phyloP scores from a whole-genome alignment of 1,140 invertebrate species.

The Notospermus geniculatus region DNA sequence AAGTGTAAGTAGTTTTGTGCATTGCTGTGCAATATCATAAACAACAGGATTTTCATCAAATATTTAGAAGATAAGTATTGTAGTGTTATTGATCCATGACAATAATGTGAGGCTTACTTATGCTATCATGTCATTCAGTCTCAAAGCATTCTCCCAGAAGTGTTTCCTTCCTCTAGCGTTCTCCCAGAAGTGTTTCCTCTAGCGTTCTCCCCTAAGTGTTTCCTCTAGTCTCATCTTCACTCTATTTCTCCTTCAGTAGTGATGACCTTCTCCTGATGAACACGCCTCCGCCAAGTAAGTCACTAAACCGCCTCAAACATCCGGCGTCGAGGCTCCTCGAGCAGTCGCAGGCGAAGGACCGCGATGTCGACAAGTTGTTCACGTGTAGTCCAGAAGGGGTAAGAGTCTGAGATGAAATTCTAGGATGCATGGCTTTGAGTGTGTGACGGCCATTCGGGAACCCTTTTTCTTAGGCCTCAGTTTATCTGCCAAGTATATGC shows the following conservation, averaged over 20 bases:
- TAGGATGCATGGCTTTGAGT: too few species aligned
- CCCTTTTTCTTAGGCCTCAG: too few species aligned
- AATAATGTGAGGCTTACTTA: background rate
- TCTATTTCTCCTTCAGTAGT: background rate
- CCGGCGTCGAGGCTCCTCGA: background rate
- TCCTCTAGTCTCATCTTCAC: background rate
- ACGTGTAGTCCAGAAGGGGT: slow-evolving; percentile 2
- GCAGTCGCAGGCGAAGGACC: background rate
- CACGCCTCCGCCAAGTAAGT: slow-evolving; percentile 1
- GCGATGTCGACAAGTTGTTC: slow-evolving; percentile 3
- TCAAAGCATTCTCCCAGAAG: background rate
- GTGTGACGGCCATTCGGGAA: too few species aligned
- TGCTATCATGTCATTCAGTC: background rate
- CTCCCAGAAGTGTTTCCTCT: background rate
- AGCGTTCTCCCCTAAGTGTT: background rate
- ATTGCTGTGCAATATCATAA: too few species aligned
- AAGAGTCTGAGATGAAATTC: background rate
- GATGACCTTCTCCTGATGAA: slow-evolving; percentile 7
- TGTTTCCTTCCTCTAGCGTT: background rate
- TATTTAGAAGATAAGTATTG: background rate
- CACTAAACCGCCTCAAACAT: background rate
- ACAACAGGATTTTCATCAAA: too few species aligned
- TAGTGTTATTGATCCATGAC: background rate
- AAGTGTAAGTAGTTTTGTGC: too few species aligned
- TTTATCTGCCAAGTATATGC: too few species aligned